Base-by-base conservation (phyloP, 2,888 invertebrate species). In the Incurvaria masculella region DNA sequence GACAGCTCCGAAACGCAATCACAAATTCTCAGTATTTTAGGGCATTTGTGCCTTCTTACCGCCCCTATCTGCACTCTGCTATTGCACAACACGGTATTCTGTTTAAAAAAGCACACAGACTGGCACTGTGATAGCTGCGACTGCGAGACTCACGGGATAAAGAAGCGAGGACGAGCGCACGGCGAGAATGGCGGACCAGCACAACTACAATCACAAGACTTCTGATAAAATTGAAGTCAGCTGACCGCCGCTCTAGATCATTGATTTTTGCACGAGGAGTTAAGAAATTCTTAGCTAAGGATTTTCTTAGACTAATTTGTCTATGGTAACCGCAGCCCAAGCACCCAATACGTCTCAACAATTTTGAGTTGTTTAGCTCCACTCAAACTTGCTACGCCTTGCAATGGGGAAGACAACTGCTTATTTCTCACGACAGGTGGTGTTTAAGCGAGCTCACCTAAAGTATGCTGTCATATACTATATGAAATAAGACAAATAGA, bases 201-300 rank as follows among this genome's bases (percentile, higher is more conserved):
- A 69, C 70, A 71, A 76, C 72, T 70, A 53, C 53, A 78, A 78
- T 79, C 78, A 79, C 79, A 79, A 78, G 79, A 79, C 76, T 74
- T 69, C 69, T 72, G 78, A 78, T 79, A 75, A 74, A 76, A 74
- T 58, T 71, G 59, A 63, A 72, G 79, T 79, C 79, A 79, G 79
- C 78, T 79, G 79, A 78, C 53, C 53, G 48, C 14, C 33, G 44
- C 76, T 44, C 41, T 46, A 42, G 55, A 60, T 64, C 62, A 72
- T 72, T 66, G 71, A 72, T 72, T 68, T 64, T 61, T 14, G 3
- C 33, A 33, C 33, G 19, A 18, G 41, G 16, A 10, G 45, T 33
- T 45, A 45, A 21, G 44, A 21, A 21, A 11, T 16, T 44, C 44
- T 44, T 44, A 44, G 44, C 44, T 44, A 44, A 44, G 44, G 23